Percentiles rank a stretch among this genome's conserved stretches.
Evolutionary conservation across 2,888 invertebrate genomes (phyloP).

Genomic region (Mythimna loreyi): DNA sequence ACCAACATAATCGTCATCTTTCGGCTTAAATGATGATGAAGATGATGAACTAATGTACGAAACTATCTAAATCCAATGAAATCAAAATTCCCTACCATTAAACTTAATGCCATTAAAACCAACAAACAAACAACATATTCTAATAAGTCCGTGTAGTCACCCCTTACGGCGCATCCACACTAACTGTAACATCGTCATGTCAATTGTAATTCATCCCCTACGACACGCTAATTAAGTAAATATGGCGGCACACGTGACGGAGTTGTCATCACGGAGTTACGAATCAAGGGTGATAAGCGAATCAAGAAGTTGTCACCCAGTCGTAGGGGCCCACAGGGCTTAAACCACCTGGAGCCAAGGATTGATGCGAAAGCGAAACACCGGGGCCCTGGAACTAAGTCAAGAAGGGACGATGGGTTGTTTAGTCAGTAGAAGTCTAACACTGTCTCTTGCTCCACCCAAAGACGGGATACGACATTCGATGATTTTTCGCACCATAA

Average conservation of each 20-base stretch:
- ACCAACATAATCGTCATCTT: too few relatives aligned
- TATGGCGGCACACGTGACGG: conserved; percentile 50
- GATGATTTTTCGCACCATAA: too few relatives aligned
- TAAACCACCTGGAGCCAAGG: too few relatives aligned
- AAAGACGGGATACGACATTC: too few relatives aligned
- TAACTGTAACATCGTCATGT: conserved; percentile 24
- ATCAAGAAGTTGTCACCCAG: too few relatives aligned
- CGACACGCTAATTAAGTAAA: conserved; percentile 54
- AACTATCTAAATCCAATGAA: not conserved
- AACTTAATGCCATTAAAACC: conserved; percentile 22
- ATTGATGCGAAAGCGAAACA: too few relatives aligned
- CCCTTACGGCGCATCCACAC: conserved; percentile 9
- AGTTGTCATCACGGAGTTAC: conserved; percentile 7
- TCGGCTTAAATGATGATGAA: too few relatives aligned
- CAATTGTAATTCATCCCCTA: conserved; percentile 58
- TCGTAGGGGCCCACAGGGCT: too few relatives aligned
- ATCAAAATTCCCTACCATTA: not conserved
- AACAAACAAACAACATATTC: conserved; percentile 22
- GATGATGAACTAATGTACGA: not conserved
- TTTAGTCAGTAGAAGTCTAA: too few relatives aligned
- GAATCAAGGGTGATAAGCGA: not conserved
- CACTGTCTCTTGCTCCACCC: too few relatives aligned
- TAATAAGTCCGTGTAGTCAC: conserved; percentile 11
- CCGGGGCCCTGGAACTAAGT: too few relatives aligned
- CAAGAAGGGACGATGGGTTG: too few relatives aligned